Evolutionary conservation across 2,113 vertebrate species (phyloP), one percentile per base, ranked within the genome.

Genomic region (Proterorhinus semilunaris): DNA sequence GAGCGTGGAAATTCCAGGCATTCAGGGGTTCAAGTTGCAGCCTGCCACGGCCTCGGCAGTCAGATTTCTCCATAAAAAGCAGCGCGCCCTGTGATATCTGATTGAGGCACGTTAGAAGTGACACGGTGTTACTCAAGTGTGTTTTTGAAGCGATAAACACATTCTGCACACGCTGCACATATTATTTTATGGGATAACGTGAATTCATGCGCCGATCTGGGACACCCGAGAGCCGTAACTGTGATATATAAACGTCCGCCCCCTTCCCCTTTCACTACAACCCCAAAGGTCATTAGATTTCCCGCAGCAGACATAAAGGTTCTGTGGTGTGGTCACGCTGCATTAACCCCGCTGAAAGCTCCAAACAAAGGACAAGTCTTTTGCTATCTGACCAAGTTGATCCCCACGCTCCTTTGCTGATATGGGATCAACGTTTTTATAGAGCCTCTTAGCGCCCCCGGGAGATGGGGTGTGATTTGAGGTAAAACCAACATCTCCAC

Each of bases 1-100:
- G 61, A 93, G 91, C 85, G 68, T 89, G 84, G 88, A 92, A 94
- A 97, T 97, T 96, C 95, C 93, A 95, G 88, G 88, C 93, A 95
- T 96, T 95, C 95, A 91, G 42, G 83, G 72, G 73, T 51, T 96
- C 95, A 79, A 93, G 95, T 95, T 86, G 86, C 87, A 92, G 89
- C 95, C 92, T 80, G 95, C 84, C 88, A 71, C 64, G 78, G 68
- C 82, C 81, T 87, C 58, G n/a, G 83, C 90, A 89, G 89, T 87
- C 78, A 80, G 82, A 90, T 91, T 89, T 89, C 87, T 88, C 85
- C 86, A 82, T 85, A 84, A 87, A 90, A 87, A 55, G 87, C 85
- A 83, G 84, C 65, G 83, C 80, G 83, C 80, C 54, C 81, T 83
- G 84, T 68, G 72, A 87, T 86, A 89, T 90, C 87, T 87, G 84